Base-by-base conservation (phyloP, 2,888 invertebrate species). In the Acholoe squamosa region DNA sequence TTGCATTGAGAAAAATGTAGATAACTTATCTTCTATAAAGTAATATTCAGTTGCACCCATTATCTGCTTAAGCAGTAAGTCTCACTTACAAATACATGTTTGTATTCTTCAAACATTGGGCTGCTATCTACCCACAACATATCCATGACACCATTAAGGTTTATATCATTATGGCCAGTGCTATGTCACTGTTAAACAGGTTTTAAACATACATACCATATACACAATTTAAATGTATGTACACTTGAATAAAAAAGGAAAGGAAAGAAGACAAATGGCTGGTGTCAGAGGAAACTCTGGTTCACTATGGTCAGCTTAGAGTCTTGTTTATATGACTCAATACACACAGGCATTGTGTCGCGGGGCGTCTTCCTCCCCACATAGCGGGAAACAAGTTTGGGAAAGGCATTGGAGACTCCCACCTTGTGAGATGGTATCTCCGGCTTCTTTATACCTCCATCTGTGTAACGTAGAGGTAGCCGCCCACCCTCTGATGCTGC, bases 361-460 rank as follows among this genome's bases (percentile, higher is more conserved):
- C 51, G n/a, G 25, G 51, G 28, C 12, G 28, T 43, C 43, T 33
- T 84, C 33, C 61, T 52, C n/a, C 34, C 61, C 14, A 90, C 61
- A 25, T 84, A 90, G 16, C 90, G 80, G 14, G 90, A 90, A 1
- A 84, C 90, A 7, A 90, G 84, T 25, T 84, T 80, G 56, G 90
- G 90, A 31, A 90, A 90, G 61, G 67, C 71, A 28, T 90, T 90
- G 51, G 89, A 43, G n/a, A 76, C 89, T 67, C 22, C 31, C 34
- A n/a, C 10, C 14, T 77, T 28, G n/a, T 14, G 54, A 28, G 43
- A 16, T 0, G 80, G 90, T 16, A 28, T 3, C 34, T 80, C 51
- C 0, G 90, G 80, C 28, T 51, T 52, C 56, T 84, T 80, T n/a
- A 80, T 84, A 19, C 90, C 90, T 16, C 16, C 90, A 31, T 90